Base-by-base conservation (phyloP, 2,113 vertebrate species). In the Gadus macrocephalus region DNA sequence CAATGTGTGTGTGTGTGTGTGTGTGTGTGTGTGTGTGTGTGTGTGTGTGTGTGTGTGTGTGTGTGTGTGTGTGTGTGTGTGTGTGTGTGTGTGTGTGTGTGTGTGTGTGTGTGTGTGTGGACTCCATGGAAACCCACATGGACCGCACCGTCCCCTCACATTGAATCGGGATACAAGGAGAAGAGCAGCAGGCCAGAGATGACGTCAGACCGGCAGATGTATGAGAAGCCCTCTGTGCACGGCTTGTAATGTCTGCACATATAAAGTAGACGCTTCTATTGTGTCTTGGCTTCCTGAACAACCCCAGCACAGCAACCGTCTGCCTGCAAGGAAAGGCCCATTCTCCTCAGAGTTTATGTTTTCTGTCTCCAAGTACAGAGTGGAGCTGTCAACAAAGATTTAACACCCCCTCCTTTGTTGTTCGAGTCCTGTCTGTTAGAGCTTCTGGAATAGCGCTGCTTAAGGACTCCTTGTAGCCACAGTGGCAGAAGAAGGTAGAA, bases 101-200 rank as follows among this genome's bases (percentile, higher is more conserved):
- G 42, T 49, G 42, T 49, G 42, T 49, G 42, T 49, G 42, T 49
- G 42, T 9, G 42, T 49, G 42, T 14, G 11, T 14, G 5, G 78
- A 75, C 79, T 87, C 89, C 90, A 89, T 90, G 89, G 91, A 87
- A 71, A 92, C 87, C 64, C 73, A 67, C 78, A 77, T 81, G 69
- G 75, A 77, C 31, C 59, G 55, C 60, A 35, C 64, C 27, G 74
- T 78, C 69, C 77, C 65, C 59, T 35, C 35, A 55, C 61, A 35
- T 79, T 78, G 83, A 75, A 63, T 62, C 73, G 75, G 62, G 27
- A 9, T 20, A 69, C 63, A 53, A 14, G 62, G 42, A 64, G n/a
- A 17, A 69, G 63, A 66, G 59, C 66, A 73, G 73, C 25, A 22
- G 11, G 38, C 31, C 63, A 66, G 25, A 56, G 27, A 15, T 42